Base-by-base conservation (phyloP, 2,113 vertebrate species). In the Hyla sarda region DNA sequence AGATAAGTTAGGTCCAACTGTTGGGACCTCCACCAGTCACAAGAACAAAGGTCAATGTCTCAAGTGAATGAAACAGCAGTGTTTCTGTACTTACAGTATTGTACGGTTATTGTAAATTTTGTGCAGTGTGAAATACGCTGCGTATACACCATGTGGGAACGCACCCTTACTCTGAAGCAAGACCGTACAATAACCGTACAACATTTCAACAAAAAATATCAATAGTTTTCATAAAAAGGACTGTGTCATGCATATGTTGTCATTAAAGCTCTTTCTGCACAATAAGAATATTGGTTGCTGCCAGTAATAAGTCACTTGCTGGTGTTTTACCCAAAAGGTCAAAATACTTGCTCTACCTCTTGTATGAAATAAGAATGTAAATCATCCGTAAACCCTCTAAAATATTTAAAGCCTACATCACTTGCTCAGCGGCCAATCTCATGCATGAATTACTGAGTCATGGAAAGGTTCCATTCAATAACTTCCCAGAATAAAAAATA, bases 391-490 rank as follows among this genome's bases (percentile, higher is more conserved):
- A 83, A 52, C 32, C 30, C 37, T 72, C 50, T 83, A 19, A 71
- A 83, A 72, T 34, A 72, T 83, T 71, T 83, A 83, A 37, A 60
- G 23, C n/a, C 34, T 41, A 45, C 82, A 73, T 83, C 71, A 58
- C 52, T 74, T 60, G 82, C 54, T 74, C 69, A 83, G 52, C 71
- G 69, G 25, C 50, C 69, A 83, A 83, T 83, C 50, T 83, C 50
- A 74, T 54, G 82, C 69, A 58, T 83, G 82, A 83, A 83, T 83
- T 74, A 72, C 34, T 28, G 47, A 60, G 71, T 60, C 82, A 83
- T 74, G 50, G 50, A 41, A 83, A 83, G 52, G 82, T 56, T 73
- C 67, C 82, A 83, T 83, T 72, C 82, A 72, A 11, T 56, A 47
- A 83, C 47, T 52, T 58, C 71, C 52, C 32, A 14, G 71, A 74